These are phyloP conservation scores for Drosophila borealis DNA, from an alignment of 2,888 invertebrate genomes.

Conservation along the genomic window DNA sequence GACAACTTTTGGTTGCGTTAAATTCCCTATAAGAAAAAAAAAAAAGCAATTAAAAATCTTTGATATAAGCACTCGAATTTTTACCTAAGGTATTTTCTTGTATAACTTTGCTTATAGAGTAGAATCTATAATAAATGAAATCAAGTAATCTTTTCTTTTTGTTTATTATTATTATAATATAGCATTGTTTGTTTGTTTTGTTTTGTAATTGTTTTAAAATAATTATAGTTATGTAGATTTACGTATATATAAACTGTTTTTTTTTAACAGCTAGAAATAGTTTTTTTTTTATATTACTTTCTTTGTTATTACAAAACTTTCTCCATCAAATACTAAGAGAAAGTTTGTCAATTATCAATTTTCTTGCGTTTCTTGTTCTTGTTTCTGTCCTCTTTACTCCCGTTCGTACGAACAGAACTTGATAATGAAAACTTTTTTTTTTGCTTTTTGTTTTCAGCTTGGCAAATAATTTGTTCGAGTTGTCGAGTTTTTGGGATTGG, in stretches of 20 bases:
- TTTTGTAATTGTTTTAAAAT: conserved; percentile 57
- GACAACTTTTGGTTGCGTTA: too few species aligned
- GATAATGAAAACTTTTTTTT: not conserved
- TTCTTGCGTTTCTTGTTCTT: conserved; percentile 20
- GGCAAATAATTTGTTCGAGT: too few species aligned
- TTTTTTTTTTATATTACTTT: not conserved
- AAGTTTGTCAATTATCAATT: conserved; percentile 45
- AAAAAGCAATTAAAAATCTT: too few species aligned
- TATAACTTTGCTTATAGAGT: too few species aligned
- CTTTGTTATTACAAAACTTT: conserved; percentile 51
- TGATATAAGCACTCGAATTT: too few species aligned
- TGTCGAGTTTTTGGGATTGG: too few species aligned
- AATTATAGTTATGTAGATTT: conserved; percentile 56
- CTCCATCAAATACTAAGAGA: conserved; percentile 62
- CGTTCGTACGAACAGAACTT: conserved; percentile 12
- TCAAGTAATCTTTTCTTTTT: conserved; percentile 22
- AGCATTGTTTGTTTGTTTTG: conserved; percentile 53
- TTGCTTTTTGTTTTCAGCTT: too few species aligned
- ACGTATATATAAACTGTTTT: conserved; percentile 38
- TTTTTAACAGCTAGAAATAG: conserved; percentile 32
- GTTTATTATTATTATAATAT: conserved; percentile 63
- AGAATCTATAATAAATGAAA: too few species aligned
- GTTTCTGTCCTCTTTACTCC: not conserved
- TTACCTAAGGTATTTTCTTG: too few species aligned
- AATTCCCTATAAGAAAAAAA: too few species aligned